Percentiles rank a stretch among this genome's conserved stretches.
Evolutionary conservation across 2,888 invertebrate species (phyloP).

Genomic region (Phasia obesa): DNA sequence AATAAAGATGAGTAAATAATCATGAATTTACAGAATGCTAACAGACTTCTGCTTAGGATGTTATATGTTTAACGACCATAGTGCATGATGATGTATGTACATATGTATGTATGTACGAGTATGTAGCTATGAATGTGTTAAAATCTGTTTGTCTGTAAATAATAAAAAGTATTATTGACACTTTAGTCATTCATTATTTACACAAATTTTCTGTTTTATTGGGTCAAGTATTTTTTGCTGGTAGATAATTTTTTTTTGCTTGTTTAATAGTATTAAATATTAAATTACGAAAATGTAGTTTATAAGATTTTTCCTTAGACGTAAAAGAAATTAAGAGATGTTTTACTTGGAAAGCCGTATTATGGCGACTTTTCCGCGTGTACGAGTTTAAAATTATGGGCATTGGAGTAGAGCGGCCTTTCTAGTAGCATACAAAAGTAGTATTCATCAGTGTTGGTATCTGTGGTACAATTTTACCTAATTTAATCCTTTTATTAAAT

Average conservation of each 20-base stretch:
- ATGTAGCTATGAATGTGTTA: constrained; percentile 2
- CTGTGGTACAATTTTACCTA: too few relatives aligned
- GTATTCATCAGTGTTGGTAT: too few relatives aligned
- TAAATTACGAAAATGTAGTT: constrained; percentile 11
- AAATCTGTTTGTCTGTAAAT: constrained; percentile 25
- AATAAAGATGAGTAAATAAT: constrained; percentile 63
- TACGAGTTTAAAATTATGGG: too few relatives aligned
- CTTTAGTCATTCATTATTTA: constrained; percentile 58
- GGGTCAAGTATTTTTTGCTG: constrained; percentile 64
- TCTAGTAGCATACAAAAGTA: too few relatives aligned
- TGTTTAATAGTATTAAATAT: constrained; percentile 9
- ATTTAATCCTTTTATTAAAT: too few relatives aligned
- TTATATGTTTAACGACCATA: constrained; percentile 26
- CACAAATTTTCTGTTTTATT: constrained; percentile 60
- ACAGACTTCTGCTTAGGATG: constrained; percentile 19
- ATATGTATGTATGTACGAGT: background rate
- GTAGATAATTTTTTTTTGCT: background rate
- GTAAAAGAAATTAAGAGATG: too few relatives aligned
- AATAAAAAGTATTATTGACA: constrained; percentile 65
- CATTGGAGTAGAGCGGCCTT: too few relatives aligned
- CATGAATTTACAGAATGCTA: constrained; percentile 43
- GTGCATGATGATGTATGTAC: constrained; percentile 24
- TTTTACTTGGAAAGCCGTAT: too few relatives aligned
- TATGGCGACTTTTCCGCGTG: too few relatives aligned
- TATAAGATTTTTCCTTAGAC: background rate